These are phyloP conservation scores for Podabrus alpinus DNA, from an alignment of 2,888 invertebrate species.

Conservation along the genomic window DNA sequence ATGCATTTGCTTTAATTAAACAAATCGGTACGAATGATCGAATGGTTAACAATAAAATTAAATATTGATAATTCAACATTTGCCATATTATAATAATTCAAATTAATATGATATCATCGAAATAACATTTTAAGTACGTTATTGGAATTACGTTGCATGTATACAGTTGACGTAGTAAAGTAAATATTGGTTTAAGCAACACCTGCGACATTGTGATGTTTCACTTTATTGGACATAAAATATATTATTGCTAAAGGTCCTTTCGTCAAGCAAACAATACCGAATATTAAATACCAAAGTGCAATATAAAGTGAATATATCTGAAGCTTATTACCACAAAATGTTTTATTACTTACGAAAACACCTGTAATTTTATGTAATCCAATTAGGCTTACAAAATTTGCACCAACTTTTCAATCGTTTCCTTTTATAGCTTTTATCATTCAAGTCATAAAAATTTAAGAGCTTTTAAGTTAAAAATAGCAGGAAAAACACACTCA, in stretches of 20 bases:
- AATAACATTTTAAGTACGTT: constrained; percentile 7
- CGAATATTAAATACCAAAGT: constrained; percentile 26
- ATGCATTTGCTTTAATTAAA: no score
- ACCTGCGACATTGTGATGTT: constrained; percentile 31
- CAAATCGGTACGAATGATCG: no score
- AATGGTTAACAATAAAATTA: no score
- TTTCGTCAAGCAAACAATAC: constrained; percentile 20
- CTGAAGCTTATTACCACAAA: neutral
- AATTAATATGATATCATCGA: constrained; percentile 6
- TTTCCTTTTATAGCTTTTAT: neutral
- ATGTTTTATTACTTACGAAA: neutral
- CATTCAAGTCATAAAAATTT: neutral
- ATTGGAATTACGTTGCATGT: neutral
- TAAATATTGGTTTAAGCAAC: constrained; percentile 22
- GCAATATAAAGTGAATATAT: constrained; percentile 8
- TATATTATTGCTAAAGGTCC: constrained; percentile 24
- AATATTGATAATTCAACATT: neutral
- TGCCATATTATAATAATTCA: neutral
- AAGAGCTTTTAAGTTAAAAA: neutral
- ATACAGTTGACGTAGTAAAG: constrained; percentile 11
- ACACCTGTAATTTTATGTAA: neutral
- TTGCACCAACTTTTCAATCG: neutral
- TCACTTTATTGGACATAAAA: constrained; percentile 28
- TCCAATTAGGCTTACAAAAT: neutral
- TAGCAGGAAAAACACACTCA: no score